Evolutionary conservation across 2,888 invertebrate genomes (phyloP), one percentile per base, ranked within the genome.

Genomic region (Chrysolina oricalcia): DNA sequence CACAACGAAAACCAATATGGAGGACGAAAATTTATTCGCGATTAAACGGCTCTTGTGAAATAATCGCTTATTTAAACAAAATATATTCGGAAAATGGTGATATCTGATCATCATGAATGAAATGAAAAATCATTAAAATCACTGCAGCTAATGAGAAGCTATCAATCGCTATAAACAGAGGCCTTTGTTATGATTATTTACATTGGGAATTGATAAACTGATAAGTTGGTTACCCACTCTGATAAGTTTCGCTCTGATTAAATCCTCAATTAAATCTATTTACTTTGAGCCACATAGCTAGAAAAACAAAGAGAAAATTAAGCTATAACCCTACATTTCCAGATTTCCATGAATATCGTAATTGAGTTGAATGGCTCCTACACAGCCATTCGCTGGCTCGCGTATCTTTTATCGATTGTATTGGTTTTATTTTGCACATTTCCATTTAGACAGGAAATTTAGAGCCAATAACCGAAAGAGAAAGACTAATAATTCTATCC

Each of bases 391-490:
- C 17, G 8, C 17, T 0, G 17, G 17, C 10, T 2, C 17, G 0
- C 3, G 17, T 8, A 48, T 48, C 17, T 10, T 17, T 9, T 48
- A 8, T 48, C 48, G n/a, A 48, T 8, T 48, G n/a, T 17, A 17
- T n/a, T 10, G 48, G 48, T 17, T 48, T n/a, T 17, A 48, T 8
- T 17, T 0, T 48, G 48, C 10, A 17, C 48, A 48, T 48, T 48
- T 48, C 48, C 48, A 48, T 48, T 48, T 48, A 48, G 48, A 48
- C 17, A n/a, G 35, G 48, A 48, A 48, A 48, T 10, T 48, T 17
- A 48, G n/a, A 48, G 17, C 35, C 35, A 35, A 35, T 35, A 35
- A 35, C 35, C 8, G 35, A 8, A 3, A 8, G 48, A 48, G 10
- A 48, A 48, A 48, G 17, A 10, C 17, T 17, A 17, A 0, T 8